Conservation (phyloP, 2,888 invertebrate genomes). For the Griposia aprilina region DNA sequence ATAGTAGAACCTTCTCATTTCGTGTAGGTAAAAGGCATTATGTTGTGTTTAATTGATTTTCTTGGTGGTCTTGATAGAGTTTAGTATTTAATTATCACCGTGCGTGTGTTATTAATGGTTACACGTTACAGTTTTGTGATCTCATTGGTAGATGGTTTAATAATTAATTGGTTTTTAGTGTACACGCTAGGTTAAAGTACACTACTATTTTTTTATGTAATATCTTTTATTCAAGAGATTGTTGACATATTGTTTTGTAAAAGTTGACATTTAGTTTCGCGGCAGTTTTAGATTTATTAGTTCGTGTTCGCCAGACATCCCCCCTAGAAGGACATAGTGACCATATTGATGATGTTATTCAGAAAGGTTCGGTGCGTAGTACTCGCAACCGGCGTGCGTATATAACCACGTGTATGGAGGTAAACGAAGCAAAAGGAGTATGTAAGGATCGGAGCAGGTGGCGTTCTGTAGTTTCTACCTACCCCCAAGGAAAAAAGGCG, state of each 20-base stretch:
- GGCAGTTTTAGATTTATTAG: background rate
- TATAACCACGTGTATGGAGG: background rate
- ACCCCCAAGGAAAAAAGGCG: background rate
- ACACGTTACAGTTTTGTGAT: slow-evolving; percentile 27
- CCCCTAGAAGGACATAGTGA: background rate
- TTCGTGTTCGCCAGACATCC: background rate
- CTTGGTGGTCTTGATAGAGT: slow-evolving; percentile 48
- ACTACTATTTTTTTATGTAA: background rate
- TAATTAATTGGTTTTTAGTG: slow-evolving; percentile 15
- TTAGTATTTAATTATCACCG: slow-evolving; percentile 44
- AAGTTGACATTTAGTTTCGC: background rate
- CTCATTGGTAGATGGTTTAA: slow-evolving; percentile 34
- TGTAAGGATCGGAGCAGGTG: background rate
- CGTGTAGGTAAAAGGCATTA: slow-evolving; percentile 20
- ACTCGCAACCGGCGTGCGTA: no score
- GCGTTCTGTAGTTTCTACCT: background rate
- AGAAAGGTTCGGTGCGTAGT: no score
- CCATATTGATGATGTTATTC: background rate
- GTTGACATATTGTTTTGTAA: background rate
- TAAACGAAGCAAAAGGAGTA: no score
- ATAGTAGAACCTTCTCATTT: slow-evolving; percentile 42
- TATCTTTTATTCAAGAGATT: background rate
- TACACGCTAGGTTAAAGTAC: slow-evolving; percentile 5
- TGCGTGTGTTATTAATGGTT: slow-evolving; percentile 34
- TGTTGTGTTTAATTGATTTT: slow-evolving; percentile 53